Base-by-base conservation (phyloP, 2,113 vertebrate species). In the Misgurnus anguillicaudatus region DNA sequence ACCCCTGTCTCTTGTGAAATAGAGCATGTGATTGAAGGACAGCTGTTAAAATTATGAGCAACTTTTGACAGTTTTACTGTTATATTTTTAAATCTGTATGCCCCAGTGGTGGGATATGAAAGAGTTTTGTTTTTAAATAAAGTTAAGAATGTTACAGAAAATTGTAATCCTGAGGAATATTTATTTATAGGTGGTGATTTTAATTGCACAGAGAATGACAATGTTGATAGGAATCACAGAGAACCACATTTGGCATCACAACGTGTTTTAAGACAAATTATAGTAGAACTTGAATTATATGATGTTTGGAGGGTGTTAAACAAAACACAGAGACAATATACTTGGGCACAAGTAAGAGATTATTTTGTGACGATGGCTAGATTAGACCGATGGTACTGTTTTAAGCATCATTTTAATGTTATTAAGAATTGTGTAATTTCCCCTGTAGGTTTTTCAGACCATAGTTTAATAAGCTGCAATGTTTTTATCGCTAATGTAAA, bases 311-410 rank as follows among this genome's bases (percentile, higher is more conserved):
- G 60, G 13, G 13, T 62, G 24, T 62, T 62, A 24, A 36, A 62
- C 31, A 36, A 3, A 62, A 62, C 60, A 62, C 60, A 62, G 4
- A 45, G 42, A 4, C 42, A 45, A 9, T 45, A 45, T 45, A 45
- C 42, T 45, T 45, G 42, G 42, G 9, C 42, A 45, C 42, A 45
- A 45, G 42, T 45, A 9, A 45, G 42, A 45, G 42, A 45, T 1
- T 9, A 45, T 45, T 45, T 45, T 45, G 42, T 45, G 42, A 45
- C 42, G 42, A 45, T 45, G 42, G 42, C 42, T 45, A 45, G 60
- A 61, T 24, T 36, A 36, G 58, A 61, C 58, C 24, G 58, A 10
- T 61, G 58, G 58, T 61, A 61, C 24, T 61, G 58, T 61, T 61
- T 61, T 61, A 61, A 61, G 24, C 24, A 31, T 31, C 24, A 31